A percentile compares a stretch with the other conserved stretches of the same genome.
Conservation (phyloP, 2,888 invertebrate species). For the Trichopria drosophilae region DNA sequence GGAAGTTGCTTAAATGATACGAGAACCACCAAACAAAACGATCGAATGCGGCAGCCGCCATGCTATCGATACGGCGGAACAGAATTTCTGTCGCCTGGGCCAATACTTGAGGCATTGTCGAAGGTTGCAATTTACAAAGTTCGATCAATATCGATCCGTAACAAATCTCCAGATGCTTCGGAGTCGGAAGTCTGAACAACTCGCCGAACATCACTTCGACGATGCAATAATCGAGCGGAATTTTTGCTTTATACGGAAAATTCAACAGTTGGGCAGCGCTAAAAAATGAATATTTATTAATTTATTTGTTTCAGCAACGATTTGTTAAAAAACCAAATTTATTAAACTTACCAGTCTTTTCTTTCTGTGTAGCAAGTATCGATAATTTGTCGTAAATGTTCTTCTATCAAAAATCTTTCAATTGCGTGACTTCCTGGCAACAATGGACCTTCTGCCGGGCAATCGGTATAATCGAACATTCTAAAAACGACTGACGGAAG, state of each 20-base stretch:
- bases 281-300: conserved; percentile 32
- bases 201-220: conserved; percentile 96
- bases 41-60: conserved; percentile 97
- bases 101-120: conserved; percentile 93
- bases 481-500: conserved; percentile 93
- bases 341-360: conserved; percentile 77
- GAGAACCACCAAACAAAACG: conserved; percentile 97
- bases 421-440: conserved; percentile 96
- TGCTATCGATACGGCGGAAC: conserved; percentile 92
- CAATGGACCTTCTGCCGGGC: conserved; percentile 83
- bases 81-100: conserved; percentile 98
- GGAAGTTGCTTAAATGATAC: conserved; percentile 98
- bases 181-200: conserved; percentile 87
- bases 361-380: conserved; percentile 85
- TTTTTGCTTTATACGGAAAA: conserved; percentile 90
- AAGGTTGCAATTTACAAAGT: conserved; percentile 93
- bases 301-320: too few relatives aligned
- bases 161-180: conserved; percentile 86
- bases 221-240: conserved; percentile 96
- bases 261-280: conserved; percentile 86
- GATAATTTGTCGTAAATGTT: conserved; percentile 92
- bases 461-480: conserved; percentile 99
- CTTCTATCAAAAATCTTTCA: conserved; percentile 96
- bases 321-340: conserved; percentile 11
- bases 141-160: conserved; percentile 96